These are phyloP conservation scores for Paragorgia papillata DNA, from an alignment of 92 coral and sea anemone species.

Conservation along the genomic window DNA sequence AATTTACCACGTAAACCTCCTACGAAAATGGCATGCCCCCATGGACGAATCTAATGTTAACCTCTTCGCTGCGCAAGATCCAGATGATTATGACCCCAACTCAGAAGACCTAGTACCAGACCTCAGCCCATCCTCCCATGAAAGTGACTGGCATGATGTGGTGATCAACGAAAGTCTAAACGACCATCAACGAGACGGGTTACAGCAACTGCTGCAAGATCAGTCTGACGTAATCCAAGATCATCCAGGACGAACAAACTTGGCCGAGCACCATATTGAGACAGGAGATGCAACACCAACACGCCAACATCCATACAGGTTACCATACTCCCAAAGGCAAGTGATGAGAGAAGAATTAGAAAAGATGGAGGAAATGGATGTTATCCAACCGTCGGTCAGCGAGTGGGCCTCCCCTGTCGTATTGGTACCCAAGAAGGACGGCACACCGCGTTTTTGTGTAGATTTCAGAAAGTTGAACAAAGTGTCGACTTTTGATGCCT, in stretches of 20 bases:
- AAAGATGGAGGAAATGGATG: conserved; percentile 22
- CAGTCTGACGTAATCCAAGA: conserved; percentile 6
- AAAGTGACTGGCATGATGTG: background rate
- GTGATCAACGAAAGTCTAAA: conserved; percentile 28
- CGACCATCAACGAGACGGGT: conserved; percentile 8
- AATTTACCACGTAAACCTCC: conserved; percentile 50
- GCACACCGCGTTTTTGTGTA: conserved; percentile 43
- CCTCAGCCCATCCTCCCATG: background rate
- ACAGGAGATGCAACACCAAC: conserved; percentile 42
- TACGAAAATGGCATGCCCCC: conserved; percentile 21
- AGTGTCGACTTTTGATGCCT: conserved; percentile 41
- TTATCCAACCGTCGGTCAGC: conserved; percentile 39
- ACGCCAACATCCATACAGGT: conserved; percentile 49
- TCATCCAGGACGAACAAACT: conserved; percentile 49
- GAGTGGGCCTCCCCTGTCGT: conserved; percentile 49
- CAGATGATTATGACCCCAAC: background rate
- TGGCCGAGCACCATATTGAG: conserved; percentile 46
- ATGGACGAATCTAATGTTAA: background rate
- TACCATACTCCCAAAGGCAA: conserved; percentile 22
- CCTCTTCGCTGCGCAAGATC: background rate
- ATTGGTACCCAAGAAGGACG: conserved; percentile 45
- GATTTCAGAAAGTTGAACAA: conserved; percentile 49
- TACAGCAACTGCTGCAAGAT: conserved; percentile 6
- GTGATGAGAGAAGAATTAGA: conserved; percentile 31
- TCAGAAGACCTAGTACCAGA: background rate